Evolutionary conservation across 2,113 vertebrate genomes (phyloP), one percentile per base, ranked within the genome.

Genomic region (Ptilorrhoa leucosticta): DNA sequence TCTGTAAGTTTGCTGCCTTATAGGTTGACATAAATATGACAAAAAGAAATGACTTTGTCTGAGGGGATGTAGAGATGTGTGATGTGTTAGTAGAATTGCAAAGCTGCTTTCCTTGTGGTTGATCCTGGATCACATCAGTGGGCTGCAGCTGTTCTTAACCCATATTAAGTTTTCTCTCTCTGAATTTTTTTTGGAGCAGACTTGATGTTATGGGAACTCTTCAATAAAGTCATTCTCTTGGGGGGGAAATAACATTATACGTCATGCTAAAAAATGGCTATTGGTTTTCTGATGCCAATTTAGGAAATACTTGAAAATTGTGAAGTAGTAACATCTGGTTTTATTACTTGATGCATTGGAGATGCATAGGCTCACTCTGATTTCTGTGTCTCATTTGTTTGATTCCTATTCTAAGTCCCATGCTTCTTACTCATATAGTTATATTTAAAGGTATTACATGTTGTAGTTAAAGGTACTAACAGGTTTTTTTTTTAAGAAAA

Each of bases 11-110:
- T 91, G 77, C 91, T 94, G 83, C 89, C 92, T 89, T 95, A 79
- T 83, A 96, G 87, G 80, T 94, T 95, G 95, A 94, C 86, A 95
- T 92, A 96, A 94, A 93, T 94, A 92, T 48, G 89, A 95, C 66
- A 90, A 78, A 88, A 97, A 94, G 72, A 82, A 95, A 94, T 96
- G 9, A 94, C 77, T 95, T 88, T 82, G 80, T 96, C 93, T 94
- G 87, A 89, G 61, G 88, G 87, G 94, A 94, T 92, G 88, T 91
- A 47, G 71, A 90, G 95, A 94, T 95, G 66, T 93, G 92, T 93
- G 82, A 50, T 94, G 48, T 95, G 77, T 95, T 95, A 89, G 85
- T 83, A 48, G 57, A 76, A 91, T 71, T 96, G 94, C 96, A 95
- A 83, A 68, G 93, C 80, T 80, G 58, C 75, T 97, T 97, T 97